Conservation (phyloP, 2,888 invertebrate genomes). For the Dicycla oo region DNA sequence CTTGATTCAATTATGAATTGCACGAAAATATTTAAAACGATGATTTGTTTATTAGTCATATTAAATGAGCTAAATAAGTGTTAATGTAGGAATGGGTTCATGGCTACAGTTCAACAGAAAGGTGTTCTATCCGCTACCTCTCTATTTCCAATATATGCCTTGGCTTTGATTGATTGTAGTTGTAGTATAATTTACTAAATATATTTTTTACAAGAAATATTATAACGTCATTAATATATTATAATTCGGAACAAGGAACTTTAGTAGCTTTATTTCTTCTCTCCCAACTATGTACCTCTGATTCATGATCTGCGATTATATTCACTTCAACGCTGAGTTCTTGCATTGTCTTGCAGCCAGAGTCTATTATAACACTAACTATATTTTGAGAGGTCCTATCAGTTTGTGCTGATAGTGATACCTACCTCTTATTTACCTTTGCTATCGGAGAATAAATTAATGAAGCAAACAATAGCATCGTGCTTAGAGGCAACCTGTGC, state of each 20-base stretch:
- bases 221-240: neutral
- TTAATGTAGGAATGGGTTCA: neutral
- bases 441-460: conserved; percentile 13
- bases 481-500: conserved; percentile 52
- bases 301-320: neutral
- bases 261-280: neutral
- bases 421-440: conserved; percentile 5
- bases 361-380: neutral
- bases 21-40: neutral
- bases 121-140: neutral
- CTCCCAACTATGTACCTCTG: neutral
- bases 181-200: neutral
- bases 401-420: neutral
- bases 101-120: neutral
- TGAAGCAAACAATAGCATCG: conserved; percentile 35
- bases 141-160: neutral
- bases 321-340: neutral
- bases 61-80: neutral
- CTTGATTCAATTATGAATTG: conserved; percentile 23
- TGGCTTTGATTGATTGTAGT: neutral
- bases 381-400: neutral
- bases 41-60: neutral
- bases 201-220: neutral
- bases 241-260: too few species aligned
- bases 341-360: neutral